Conservation (phyloP, 2,797 vertebrate species). For the Pagetopsis macropterus region DNA sequence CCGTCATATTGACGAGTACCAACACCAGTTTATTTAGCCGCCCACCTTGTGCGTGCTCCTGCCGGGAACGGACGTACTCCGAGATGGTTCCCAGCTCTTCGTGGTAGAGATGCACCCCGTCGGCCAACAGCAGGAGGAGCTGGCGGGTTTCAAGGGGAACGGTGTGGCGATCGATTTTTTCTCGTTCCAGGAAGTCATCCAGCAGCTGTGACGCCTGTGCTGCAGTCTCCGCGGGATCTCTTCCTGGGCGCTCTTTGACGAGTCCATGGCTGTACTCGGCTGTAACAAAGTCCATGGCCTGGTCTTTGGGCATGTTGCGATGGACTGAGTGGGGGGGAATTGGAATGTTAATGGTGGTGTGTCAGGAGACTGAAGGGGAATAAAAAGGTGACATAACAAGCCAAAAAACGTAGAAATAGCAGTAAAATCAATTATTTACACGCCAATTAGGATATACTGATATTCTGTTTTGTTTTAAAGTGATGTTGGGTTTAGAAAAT, state of each 20-base stretch:
- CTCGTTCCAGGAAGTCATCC: constrained; percentile 81
- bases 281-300: constrained; percentile 81
- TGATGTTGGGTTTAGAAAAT: neutral
- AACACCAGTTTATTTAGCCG: neutral
- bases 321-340: constrained; percentile 73
- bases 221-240: constrained; percentile 77
- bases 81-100: constrained; percentile 79
- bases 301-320: constrained; percentile 85
- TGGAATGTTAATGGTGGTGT: constrained; percentile 32
- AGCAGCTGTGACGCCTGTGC: constrained; percentile 81
- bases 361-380: constrained; percentile 14
- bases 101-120: constrained; percentile 79
- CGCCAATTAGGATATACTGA: neutral
- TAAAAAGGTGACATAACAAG: constrained; percentile 24
- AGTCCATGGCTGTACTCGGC: constrained; percentile 76
- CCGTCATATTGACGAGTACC: neutral
- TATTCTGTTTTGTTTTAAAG: neutral
- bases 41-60: constrained; percentile 80
- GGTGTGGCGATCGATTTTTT: constrained; percentile 74
- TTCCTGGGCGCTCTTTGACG: constrained; percentile 57
- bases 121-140: constrained; percentile 82
- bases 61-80: constrained; percentile 77
- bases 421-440: neutral
- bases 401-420: neutral
- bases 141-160: constrained; percentile 77